phyloP scores from a whole-genome alignment of 2,113 vertebrate genomes.

The Limnothrissa miodon region DNA sequence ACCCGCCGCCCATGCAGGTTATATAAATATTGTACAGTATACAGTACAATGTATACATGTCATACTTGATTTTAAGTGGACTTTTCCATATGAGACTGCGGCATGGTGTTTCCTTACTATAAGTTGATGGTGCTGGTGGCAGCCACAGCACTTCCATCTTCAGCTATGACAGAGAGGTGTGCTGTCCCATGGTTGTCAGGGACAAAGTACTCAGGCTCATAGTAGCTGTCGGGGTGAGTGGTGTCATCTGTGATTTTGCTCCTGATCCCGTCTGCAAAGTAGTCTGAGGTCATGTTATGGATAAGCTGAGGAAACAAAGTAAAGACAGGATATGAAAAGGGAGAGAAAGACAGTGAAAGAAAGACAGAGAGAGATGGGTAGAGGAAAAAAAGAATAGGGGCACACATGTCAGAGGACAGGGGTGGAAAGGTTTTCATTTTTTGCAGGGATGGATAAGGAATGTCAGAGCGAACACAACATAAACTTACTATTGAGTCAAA shows the following conservation, averaged over 20 bases:
- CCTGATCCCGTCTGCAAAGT: slow-evolving; percentile 81
- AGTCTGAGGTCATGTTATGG: slow-evolving; percentile 89
- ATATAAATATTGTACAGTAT: too few species aligned
- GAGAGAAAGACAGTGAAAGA: slow-evolving; percentile 22
- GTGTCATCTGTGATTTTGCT: slow-evolving; percentile 84
- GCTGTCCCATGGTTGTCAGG: slow-evolving; percentile 83
- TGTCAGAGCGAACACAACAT: too few species aligned
- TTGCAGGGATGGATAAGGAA: too few species aligned
- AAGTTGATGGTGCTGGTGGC: slow-evolving; percentile 96
- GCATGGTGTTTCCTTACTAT: slow-evolving; percentile 76
- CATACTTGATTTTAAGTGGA: too few species aligned
- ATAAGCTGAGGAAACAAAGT: slow-evolving; percentile 75
- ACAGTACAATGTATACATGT: too few species aligned
- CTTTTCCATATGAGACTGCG: too few species aligned
- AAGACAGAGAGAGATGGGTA: background rate
- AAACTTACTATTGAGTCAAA: too few species aligned
- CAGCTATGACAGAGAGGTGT: slow-evolving; percentile 87
- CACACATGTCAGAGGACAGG: background rate
- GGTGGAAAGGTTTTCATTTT: background rate
- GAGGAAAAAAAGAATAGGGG: background rate
- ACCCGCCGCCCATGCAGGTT: too few species aligned
- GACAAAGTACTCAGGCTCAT: slow-evolving; percentile 83
- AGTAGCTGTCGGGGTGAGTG: slow-evolving; percentile 82
- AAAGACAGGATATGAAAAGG: slow-evolving; percentile 29
- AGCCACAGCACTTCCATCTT: slow-evolving; percentile 92